Evolutionary conservation across 1,140 invertebrate species (phyloP).

Genomic region (Pararge aegeria): DNA sequence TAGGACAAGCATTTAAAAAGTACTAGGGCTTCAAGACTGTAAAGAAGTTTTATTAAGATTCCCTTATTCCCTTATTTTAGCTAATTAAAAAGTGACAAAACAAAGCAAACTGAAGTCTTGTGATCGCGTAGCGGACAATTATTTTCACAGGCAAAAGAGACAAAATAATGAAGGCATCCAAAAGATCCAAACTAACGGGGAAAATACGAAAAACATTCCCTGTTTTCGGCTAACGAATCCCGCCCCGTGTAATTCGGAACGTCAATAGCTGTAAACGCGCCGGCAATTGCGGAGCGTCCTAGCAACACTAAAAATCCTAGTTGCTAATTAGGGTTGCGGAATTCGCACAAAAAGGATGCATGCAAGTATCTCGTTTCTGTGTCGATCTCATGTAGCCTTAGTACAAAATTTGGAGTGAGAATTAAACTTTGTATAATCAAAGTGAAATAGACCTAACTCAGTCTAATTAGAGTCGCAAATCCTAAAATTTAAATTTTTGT

Average conservation of each 20-base stretch:
- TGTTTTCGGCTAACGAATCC: slow-evolving; percentile 10
- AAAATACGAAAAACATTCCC: slow-evolving; percentile 6
- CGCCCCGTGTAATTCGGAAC: slow-evolving; percentile 5
- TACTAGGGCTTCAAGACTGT: too few species aligned
- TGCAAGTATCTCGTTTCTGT: not conserved
- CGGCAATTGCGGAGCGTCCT: not conserved
- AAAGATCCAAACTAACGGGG: not conserved
- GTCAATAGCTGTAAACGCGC: slow-evolving; percentile 10
- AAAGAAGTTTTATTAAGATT: too few species aligned
- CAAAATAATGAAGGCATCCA: not conserved
- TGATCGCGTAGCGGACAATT: not conserved
- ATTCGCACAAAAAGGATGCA: not conserved
- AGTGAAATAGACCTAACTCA: too few species aligned
- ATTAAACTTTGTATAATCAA: too few species aligned
- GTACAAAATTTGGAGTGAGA: too few species aligned
- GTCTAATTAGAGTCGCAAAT: too few species aligned
- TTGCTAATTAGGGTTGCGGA: slow-evolving; percentile 1
- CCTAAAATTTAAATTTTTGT: too few species aligned
- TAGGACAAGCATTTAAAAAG: too few species aligned
- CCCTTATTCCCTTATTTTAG: too few species aligned
- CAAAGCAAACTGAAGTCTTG: too few species aligned
- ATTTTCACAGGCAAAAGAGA: not conserved
- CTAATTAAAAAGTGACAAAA: too few species aligned
- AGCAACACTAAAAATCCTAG: slow-evolving; percentile 7
- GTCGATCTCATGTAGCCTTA: not conserved